Evolutionary conservation across 2,888 invertebrate species (phyloP).

Genomic region (Villa cingulata): DNA sequence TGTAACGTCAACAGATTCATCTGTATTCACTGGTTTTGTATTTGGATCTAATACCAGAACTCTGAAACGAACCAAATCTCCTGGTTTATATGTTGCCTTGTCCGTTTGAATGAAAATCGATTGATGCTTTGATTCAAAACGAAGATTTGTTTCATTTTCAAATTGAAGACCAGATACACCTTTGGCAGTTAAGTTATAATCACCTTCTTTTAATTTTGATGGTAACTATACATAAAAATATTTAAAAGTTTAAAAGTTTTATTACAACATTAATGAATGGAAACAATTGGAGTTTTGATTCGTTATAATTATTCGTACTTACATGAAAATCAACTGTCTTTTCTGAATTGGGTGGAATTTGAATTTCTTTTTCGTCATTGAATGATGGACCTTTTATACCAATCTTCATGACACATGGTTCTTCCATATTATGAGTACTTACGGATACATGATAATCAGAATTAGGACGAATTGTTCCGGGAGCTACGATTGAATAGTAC

Average conservation of each 20-base stretch:
- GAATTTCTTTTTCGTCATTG: slow-evolving; percentile 52
- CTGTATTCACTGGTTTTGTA: slow-evolving; percentile 45
- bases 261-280: background rate
- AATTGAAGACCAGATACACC: slow-evolving; percentile 62
- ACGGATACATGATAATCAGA: slow-evolving; percentile 65
- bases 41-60: slow-evolving; percentile 58
- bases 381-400: slow-evolving; percentile 60
- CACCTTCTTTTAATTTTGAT: slow-evolving; percentile 17
- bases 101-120: slow-evolving; percentile 88
- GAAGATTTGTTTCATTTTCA: slow-evolving; percentile 55
- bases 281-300: background rate
- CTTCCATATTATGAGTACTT: slow-evolving; percentile 39
- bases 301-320: slow-evolving; percentile 13
- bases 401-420: slow-evolving; percentile 53
- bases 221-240: slow-evolving; percentile 15
- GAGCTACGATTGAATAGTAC: slow-evolving; percentile 48
- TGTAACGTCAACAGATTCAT: slow-evolving; percentile 23
- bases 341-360: slow-evolving; percentile 57
- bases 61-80: slow-evolving; percentile 62
- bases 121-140: slow-evolving; percentile 63
- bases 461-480: slow-evolving; percentile 62
- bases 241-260: background rate
- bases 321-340: slow-evolving; percentile 60
- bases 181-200: slow-evolving; percentile 25
- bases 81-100: slow-evolving; percentile 80